These are phyloP conservation scores for Platichthys stellatus DNA, from an alignment of 2,113 vertebrate species.

Conservation along the genomic window DNA sequence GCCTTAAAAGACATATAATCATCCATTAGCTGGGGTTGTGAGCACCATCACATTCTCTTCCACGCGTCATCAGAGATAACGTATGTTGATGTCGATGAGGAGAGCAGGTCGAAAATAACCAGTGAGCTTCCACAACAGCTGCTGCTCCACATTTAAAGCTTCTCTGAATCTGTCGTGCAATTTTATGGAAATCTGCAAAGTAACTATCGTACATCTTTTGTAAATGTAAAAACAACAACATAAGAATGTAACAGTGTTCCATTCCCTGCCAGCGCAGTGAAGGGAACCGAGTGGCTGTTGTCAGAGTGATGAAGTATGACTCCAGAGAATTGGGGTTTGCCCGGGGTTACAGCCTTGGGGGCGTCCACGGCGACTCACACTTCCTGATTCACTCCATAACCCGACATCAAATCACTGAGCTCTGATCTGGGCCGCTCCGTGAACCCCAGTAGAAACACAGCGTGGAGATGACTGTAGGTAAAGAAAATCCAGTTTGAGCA, in stretches of 20 bases:
- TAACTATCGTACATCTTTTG: neutral
- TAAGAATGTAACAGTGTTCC: neutral
- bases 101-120: slow-evolving; percentile 61
- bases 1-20: neutral
- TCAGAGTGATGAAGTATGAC: slow-evolving; percentile 19
- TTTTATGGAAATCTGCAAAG: no score
- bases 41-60: neutral
- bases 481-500: neutral
- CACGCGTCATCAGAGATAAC: neutral
- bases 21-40: neutral
- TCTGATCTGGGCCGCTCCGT: slow-evolving; percentile 57
- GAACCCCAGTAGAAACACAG: slow-evolving; percentile 40
- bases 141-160: slow-evolving; percentile 33
- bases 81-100: neutral
- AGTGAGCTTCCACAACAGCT: slow-evolving; percentile 71
- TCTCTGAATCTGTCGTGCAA: neutral
- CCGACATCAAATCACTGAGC: slow-evolving; percentile 37
- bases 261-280: neutral
- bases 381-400: slow-evolving; percentile 39
- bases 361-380: slow-evolving; percentile 23
- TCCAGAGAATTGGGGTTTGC: slow-evolving; percentile 28
- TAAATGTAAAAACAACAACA: no score
- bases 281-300: slow-evolving; percentile 5
- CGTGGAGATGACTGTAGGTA: slow-evolving; percentile 17
- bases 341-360: slow-evolving; percentile 10